Percentiles rank a stretch among this genome's conserved stretches.
phyloP scores from a whole-genome alignment of 2,888 invertebrate species.

The Polyploca ridens region DNA sequence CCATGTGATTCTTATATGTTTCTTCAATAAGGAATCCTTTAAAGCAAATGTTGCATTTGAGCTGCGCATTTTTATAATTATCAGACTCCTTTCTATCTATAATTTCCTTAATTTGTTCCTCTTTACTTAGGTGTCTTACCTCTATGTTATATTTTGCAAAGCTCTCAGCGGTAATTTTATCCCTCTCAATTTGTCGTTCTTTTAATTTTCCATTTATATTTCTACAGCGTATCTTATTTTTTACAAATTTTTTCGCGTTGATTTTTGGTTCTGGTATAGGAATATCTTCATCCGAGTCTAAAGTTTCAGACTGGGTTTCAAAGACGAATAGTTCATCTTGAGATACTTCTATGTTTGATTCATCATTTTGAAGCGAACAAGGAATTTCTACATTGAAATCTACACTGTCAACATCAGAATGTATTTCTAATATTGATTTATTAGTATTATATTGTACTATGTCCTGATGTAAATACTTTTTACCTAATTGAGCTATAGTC shows the following conservation, averaged over 20 bases:
- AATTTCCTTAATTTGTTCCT: conserved; percentile 12
- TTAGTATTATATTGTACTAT: neutral
- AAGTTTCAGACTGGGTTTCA: too few relatives aligned
- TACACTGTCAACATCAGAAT: too few relatives aligned
- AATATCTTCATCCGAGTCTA: neutral
- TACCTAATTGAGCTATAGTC: too few relatives aligned
- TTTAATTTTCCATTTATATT: neutral
- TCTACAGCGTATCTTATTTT: neutral
- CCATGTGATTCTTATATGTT: conserved; percentile 7
- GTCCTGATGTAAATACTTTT: neutral
- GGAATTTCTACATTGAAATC: too few relatives aligned
- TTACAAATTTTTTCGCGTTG: neutral
- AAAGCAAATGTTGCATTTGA: conserved; percentile 14
- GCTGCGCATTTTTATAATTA: conserved; percentile 11
- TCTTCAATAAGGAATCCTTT: conserved; percentile 12
- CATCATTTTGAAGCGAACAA: too few relatives aligned
- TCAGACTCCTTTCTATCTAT: conserved; percentile 10
- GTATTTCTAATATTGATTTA: neutral
- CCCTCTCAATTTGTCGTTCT: neutral
- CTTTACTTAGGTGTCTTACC: neutral
- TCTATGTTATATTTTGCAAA: conserved; percentile 10
- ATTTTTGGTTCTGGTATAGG: neutral
- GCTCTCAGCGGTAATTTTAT: neutral
- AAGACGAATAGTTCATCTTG: too few relatives aligned
- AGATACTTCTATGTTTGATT: neutral